Base-by-base conservation (phyloP, 1,140 invertebrate genomes). In the Nephotettix cincticeps region DNA sequence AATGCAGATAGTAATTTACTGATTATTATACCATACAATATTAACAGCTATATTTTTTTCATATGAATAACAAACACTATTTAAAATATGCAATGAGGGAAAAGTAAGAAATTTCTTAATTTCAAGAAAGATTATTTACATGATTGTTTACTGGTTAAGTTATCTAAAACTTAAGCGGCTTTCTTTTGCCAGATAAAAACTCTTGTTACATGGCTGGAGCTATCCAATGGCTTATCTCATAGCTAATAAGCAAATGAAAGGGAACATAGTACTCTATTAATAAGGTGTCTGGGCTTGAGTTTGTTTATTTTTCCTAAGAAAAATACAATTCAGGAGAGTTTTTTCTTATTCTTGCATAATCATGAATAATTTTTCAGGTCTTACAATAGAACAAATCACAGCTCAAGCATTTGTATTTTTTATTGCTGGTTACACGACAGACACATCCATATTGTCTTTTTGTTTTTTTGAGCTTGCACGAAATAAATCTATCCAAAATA, bases 381-480 rank as follows among this genome's bases (percentile, higher is more conserved):
- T 61, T 25, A 27, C 56, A 14, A 61, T 61, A 61, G 56, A 61
- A 61, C 14, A 61, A 28, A 76, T 87, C 3, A 80, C 84, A 0
- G 82, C 84, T 0, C 84, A 86, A 77, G 81, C 81, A 17, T 80
- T 85, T 76, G 80, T 85, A 74, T 86, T 86, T 74, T 82, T 86
- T 77, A 68, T 86, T 14, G 86, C 85, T 27, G 86, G 87, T 6
- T 84, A 85, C 71, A 87, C 89, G 69, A 87, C 88, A 0, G 86
- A 86, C 0, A 79, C 86, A 1, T 84, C 82, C 0, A 81, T 86
- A 0, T 78, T 89, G 72, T 79, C 81, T 13, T 86, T 84, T 69
- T 77, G 81, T 2, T 67, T 85, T 0, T 88, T 85, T 72, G 82
- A 84, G 63, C 76, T 90, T 61, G 84, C 88, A 0, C 77, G 80